Evolutionary conservation across 2,888 invertebrate species (phyloP).

Genomic region (Scotopteryx bipunctaria): DNA sequence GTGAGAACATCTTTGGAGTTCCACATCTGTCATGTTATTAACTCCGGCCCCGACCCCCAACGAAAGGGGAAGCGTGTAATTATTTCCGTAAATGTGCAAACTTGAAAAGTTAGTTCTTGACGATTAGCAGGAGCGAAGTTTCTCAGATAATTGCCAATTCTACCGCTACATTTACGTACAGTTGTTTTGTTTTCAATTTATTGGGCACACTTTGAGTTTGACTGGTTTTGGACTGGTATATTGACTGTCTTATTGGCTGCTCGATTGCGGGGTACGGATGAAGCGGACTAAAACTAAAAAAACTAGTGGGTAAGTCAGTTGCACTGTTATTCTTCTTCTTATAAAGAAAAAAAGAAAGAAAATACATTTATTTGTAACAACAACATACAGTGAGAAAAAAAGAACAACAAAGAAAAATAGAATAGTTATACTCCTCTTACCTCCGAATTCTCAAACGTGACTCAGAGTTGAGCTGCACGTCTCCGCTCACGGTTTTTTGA

Average conservation of each 20-base stretch:
- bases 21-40: conserved; percentile 3
- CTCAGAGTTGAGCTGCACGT: too few species aligned
- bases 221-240: conserved; percentile 1
- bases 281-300: too few species aligned
- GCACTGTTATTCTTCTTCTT: too few species aligned
- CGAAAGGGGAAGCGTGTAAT: conserved; percentile 58
- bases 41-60: conserved; percentile 28
- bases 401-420: too few species aligned
- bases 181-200: conserved; percentile 26
- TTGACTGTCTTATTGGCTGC: background rate
- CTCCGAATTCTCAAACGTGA: too few species aligned
- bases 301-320: too few species aligned
- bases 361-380: too few species aligned
- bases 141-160: conserved; percentile 54
- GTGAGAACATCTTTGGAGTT: background rate
- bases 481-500: too few species aligned
- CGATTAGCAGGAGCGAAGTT: conserved; percentile 64
- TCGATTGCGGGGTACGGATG: too few species aligned
- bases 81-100: conserved; percentile 79
- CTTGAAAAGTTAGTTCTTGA: conserved; percentile 62
- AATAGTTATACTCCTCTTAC: too few species aligned
- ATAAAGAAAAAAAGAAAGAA: too few species aligned
- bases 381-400: too few species aligned
- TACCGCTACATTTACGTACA: conserved; percentile 23
- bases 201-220: conserved; percentile 11